A percentile compares a stretch with the other conserved stretches of the same genome.
Evolutionary conservation across 2,888 invertebrate species (phyloP).

Genomic region (Macrophya alboannulata): DNA sequence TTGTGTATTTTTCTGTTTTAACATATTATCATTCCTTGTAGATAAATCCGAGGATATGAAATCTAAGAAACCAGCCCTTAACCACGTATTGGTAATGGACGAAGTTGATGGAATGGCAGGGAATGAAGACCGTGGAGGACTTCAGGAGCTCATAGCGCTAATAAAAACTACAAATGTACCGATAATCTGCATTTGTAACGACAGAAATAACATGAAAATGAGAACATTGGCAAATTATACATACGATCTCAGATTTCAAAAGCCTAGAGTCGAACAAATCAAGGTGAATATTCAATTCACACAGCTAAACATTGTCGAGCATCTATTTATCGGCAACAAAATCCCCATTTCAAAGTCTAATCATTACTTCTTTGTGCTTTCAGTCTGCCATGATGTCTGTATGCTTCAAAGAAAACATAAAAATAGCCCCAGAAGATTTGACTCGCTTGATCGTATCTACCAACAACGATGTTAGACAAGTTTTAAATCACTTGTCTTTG

Average conservation of each 20-base stretch:
- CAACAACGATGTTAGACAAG: conserved; percentile 96
- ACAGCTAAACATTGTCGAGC: neutral
- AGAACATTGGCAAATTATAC: conserved; percentile 96
- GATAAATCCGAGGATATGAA: conserved; percentile 57
- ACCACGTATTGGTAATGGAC: conserved; percentile 99
- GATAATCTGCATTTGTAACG: conserved; percentile 99
- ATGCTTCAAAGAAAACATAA: conserved; percentile 94
- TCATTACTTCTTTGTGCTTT: conserved; percentile 61
- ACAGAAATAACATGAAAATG: conserved; percentile 96
- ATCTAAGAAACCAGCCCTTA: conserved; percentile 75
- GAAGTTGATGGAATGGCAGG: conserved; percentile 99
- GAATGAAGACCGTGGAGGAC: conserved; percentile 98
- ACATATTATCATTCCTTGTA: neutral
- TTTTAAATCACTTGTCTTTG: conserved; percentile 94
- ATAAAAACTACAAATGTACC: conserved; percentile 95
- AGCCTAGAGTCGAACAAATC: conserved; percentile 95
- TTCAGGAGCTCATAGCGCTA: conserved; percentile 95
- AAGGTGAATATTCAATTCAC: conserved; percentile 82
- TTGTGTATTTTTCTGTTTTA: neutral
- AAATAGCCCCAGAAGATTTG: conserved; percentile 89
- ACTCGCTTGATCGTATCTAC: conserved; percentile 92
- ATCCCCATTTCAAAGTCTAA: conserved; percentile 14
- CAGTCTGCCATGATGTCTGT: conserved; percentile 95
- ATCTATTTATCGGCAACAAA: neutral
- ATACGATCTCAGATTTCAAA: conserved; percentile 93